Evolutionary conservation across 1,140 invertebrate species (phyloP).

Genomic region (Tribolium castaneum): DNA sequence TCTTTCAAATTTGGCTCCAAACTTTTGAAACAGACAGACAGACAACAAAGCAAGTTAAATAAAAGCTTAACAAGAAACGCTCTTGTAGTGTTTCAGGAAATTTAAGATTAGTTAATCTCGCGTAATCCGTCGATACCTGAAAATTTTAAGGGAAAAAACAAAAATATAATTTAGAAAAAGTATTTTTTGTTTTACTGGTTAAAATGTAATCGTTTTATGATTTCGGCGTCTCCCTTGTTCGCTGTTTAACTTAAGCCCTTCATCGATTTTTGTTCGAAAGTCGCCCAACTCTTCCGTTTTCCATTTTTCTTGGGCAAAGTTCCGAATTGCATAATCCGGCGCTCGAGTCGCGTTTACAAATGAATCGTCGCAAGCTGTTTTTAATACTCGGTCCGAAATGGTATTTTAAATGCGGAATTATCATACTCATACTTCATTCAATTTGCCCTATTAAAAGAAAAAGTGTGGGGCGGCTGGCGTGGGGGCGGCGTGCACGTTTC

Average conservation of each 20-base stretch:
- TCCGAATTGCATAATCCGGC: slow-evolving; percentile 16
- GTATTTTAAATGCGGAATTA: slow-evolving; percentile 19
- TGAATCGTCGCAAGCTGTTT: slow-evolving; percentile 22
- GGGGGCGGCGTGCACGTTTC: slow-evolving; percentile 17
- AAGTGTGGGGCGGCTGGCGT: neutral
- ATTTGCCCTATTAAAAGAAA: slow-evolving; percentile 28
- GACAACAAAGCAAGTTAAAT: too few species aligned
- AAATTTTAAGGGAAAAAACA: too few species aligned
- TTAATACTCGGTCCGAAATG: slow-evolving; percentile 8
- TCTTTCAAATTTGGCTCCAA: too few species aligned
- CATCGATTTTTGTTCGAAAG: slow-evolving; percentile 6
- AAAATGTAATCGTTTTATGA: too few species aligned
- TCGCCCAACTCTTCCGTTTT: slow-evolving; percentile 7
- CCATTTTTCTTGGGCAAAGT: slow-evolving; percentile 14
- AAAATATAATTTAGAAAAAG: too few species aligned
- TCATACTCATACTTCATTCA: slow-evolving; percentile 19
- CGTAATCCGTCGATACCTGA: neutral
- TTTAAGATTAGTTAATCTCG: slow-evolving; percentile 25
- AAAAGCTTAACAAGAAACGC: too few species aligned
- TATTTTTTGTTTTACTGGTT: too few species aligned
- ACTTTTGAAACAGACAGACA: too few species aligned
- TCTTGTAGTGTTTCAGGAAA: neutral
- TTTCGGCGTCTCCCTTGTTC: too few species aligned
- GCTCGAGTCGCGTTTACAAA: slow-evolving; percentile 15
- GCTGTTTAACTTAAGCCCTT: neutral